These are phyloP conservation scores for Crossocerus cetratus DNA, from an alignment of 2,888 invertebrate species.

Conservation along the genomic window DNA sequence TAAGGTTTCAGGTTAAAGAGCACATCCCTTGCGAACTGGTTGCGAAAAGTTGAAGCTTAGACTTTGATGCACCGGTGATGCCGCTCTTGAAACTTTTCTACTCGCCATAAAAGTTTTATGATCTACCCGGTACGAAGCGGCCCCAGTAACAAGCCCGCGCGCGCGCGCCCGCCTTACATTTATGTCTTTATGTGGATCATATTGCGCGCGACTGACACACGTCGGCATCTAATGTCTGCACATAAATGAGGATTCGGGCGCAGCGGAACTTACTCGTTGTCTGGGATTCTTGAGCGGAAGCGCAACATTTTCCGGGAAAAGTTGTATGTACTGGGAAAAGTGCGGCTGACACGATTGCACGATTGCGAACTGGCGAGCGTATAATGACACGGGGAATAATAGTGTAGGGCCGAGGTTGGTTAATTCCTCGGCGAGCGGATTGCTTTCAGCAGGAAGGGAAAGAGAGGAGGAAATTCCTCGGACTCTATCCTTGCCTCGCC, in stretches of 20 bases:
- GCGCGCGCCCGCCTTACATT: no score
- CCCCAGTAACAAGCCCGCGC: background rate
- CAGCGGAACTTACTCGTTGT: background rate
- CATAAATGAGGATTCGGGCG: no score
- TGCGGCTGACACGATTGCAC: no score
- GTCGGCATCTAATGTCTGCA: background rate
- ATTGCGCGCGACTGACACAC: background rate
- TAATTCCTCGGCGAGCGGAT: constrained; percentile 6
- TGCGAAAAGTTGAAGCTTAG: background rate
- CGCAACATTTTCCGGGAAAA: no score
- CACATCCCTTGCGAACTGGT: background rate
- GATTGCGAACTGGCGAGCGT: no score
- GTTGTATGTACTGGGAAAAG: no score
- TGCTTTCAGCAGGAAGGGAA: background rate
- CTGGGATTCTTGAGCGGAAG: no score
- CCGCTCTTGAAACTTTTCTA: constrained; percentile 1
- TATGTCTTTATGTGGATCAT: background rate
- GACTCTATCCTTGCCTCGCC: constrained; percentile 21
- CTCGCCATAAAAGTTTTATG: background rate
- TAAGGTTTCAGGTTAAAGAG: no score
- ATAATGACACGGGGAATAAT: no score
- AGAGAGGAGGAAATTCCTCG: constrained; percentile 17
- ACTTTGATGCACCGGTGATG: background rate
- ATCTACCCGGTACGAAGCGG: background rate
- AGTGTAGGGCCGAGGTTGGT: no score